Conservation (phyloP, 2,797 vertebrate species). For the Enoplosus armatus region DNA sequence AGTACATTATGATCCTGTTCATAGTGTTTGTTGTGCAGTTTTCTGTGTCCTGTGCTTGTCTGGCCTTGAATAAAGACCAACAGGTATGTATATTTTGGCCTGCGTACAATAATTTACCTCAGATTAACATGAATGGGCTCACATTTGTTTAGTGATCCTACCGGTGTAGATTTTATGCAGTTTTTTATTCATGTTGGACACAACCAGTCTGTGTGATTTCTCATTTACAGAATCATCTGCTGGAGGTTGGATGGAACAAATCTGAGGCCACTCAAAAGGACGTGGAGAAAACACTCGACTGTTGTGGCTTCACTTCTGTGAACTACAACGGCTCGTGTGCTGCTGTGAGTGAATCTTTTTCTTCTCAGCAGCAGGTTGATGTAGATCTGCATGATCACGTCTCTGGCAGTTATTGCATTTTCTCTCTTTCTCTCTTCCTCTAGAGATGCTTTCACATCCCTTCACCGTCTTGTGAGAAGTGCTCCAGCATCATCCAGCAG, state of each 20-base stretch:
- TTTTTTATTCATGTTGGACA: not conserved
- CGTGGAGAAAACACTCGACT: slow-evolving; percentile 91
- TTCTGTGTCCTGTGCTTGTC: slow-evolving; percentile 94
- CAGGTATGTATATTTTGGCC: slow-evolving; percentile 85
- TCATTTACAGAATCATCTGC: slow-evolving; percentile 86
- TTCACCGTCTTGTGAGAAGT: slow-evolving; percentile 72
- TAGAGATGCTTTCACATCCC: slow-evolving; percentile 82
- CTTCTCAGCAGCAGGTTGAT: rapidly evolving
- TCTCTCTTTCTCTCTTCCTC: not conserved
- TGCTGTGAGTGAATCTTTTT: slow-evolving; percentile 84
- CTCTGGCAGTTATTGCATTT: not conserved
- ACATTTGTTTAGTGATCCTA: not conserved
- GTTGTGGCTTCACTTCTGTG: slow-evolving; percentile 89
- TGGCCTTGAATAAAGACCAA: slow-evolving; percentile 91
- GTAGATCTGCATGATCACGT: not conserved
- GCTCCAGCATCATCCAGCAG: slow-evolving; percentile 86
- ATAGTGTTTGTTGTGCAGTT: slow-evolving; percentile 95
- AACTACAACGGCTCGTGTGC: slow-evolving; percentile 83
- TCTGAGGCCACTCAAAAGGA: slow-evolving; percentile 88
- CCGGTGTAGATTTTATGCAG: not conserved
- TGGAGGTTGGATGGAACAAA: slow-evolving; percentile 94
- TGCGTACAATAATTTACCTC: too few relatives aligned
- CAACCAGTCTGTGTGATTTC: not conserved
- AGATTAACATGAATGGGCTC: not conserved
- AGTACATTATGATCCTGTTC: slow-evolving; percentile 97